Conservation (phyloP, 2,113 vertebrate species). For the Columbina picui region DNA sequence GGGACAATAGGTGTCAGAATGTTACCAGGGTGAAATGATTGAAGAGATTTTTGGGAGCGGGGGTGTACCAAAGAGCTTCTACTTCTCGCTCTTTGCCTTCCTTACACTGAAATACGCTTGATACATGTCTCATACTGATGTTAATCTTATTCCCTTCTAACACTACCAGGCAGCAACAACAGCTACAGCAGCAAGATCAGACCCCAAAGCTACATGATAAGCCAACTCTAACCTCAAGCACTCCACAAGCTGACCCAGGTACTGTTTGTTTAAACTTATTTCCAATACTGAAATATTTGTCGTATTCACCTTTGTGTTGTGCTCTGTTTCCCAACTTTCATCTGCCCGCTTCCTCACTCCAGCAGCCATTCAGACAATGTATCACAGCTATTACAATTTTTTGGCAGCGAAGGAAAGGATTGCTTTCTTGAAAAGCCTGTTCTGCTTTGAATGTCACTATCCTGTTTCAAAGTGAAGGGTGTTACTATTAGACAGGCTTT, state of each 20-base stretch:
- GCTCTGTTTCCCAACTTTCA: background rate
- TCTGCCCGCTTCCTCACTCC: background rate
- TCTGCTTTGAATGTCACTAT: background rate
- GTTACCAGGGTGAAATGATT: background rate
- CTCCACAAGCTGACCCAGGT: slow-evolving; percentile 60
- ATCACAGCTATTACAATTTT: background rate
- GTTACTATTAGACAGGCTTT: background rate
- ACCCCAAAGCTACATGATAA: background rate
- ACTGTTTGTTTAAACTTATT: background rate
- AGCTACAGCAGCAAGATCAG: slow-evolving; percentile 43
- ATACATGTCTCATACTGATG: background rate
- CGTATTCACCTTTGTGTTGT: background rate
- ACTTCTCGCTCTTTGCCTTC: background rate
- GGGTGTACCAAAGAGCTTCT: background rate
- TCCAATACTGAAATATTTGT: background rate
- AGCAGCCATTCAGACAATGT: background rate
- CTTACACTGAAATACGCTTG: background rate
- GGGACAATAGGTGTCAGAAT: background rate
- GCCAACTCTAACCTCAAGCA: slow-evolving; percentile 30
- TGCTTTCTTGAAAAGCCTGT: background rate
- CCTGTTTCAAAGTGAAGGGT: background rate
- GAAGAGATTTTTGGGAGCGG: background rate
- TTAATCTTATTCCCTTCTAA: background rate
- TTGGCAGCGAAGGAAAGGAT: background rate
- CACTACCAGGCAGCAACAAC: slow-evolving; percentile 72